A percentile compares a stretch with the other conserved stretches of the same genome.
Evolutionary conservation across 2,888 invertebrate genomes (phyloP).

Genomic region (Osmoderma eremita): DNA sequence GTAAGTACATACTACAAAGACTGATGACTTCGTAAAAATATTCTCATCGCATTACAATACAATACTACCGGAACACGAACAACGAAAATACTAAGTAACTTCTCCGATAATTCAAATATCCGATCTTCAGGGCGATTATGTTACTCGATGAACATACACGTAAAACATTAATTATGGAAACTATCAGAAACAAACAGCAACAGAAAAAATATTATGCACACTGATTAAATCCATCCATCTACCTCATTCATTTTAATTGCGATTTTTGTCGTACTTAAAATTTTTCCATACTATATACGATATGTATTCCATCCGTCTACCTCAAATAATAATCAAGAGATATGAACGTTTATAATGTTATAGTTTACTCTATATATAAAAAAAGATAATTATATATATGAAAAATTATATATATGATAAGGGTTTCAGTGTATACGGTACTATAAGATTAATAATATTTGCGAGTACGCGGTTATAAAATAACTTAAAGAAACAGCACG

Average conservation of each 20-base stretch:
- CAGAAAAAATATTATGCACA: constrained; percentile 29
- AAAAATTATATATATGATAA: constrained; percentile 60
- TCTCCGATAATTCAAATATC: constrained; percentile 33
- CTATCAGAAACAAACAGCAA: constrained; percentile 20
- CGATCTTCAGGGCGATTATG: constrained; percentile 20
- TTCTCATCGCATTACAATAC: constrained; percentile 32
- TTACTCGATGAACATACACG: constrained; percentile 24
- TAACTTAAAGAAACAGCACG: constrained; percentile 50
- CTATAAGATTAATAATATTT: constrained; percentile 48
- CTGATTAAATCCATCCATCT: constrained; percentile 75
- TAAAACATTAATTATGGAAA: constrained; percentile 8
- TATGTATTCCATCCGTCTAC: constrained; percentile 64
- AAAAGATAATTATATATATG: constrained; percentile 42
- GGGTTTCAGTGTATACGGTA: constrained; percentile 64
- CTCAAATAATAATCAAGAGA: constrained; percentile 56
- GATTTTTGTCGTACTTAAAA: constrained; percentile 41
- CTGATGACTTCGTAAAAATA: constrained; percentile 33
- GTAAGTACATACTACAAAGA: constrained; percentile 26
- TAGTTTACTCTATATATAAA: constrained; percentile 44
- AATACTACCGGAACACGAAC: constrained; percentile 16
- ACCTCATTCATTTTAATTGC: constrained; percentile 65
- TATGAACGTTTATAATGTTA: constrained; percentile 46
- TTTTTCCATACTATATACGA: constrained; percentile 38
- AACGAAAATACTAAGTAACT: constrained; percentile 23
- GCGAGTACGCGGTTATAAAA: constrained; percentile 59